Evolutionary conservation across 2,797 vertebrate genomes (phyloP).

Genomic region (Pteropus rufus): DNA sequence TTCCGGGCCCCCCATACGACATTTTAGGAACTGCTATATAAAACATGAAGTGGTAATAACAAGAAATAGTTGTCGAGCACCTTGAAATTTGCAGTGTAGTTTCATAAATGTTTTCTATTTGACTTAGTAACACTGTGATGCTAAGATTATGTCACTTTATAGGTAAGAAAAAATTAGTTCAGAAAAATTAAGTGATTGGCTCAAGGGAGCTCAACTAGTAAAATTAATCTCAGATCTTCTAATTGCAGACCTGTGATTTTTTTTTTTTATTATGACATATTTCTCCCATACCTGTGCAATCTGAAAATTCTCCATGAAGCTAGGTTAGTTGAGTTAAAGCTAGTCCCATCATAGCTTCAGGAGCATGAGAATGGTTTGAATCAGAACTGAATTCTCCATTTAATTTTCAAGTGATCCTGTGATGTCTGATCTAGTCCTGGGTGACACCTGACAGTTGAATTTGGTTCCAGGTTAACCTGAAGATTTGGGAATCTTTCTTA

Average conservation of each 20-base stretch:
- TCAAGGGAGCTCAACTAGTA: not conserved
- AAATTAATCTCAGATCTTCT: not conserved
- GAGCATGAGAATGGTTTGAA: not conserved
- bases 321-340: not conserved
- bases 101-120: conserved; percentile 25
- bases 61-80: not conserved
- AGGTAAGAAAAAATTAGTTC: not conserved
- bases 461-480: not conserved
- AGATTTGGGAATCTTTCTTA: not conserved
- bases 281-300: not conserved
- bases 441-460: not conserved
- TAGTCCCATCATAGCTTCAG: not conserved
- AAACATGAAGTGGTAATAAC: not conserved
- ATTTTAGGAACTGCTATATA: not conserved
- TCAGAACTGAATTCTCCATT: not conserved
- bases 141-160: not conserved
- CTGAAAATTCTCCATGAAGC: not conserved
- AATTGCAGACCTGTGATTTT: not conserved
- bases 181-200: not conserved
- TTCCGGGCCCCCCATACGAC: not conserved
- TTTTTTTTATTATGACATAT: not conserved
- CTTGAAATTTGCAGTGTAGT: not conserved
- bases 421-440: not conserved
- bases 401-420: not conserved
- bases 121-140: not conserved